Conservation (phyloP, 2,888 invertebrate species). For the Drosophila mettleri region DNA sequence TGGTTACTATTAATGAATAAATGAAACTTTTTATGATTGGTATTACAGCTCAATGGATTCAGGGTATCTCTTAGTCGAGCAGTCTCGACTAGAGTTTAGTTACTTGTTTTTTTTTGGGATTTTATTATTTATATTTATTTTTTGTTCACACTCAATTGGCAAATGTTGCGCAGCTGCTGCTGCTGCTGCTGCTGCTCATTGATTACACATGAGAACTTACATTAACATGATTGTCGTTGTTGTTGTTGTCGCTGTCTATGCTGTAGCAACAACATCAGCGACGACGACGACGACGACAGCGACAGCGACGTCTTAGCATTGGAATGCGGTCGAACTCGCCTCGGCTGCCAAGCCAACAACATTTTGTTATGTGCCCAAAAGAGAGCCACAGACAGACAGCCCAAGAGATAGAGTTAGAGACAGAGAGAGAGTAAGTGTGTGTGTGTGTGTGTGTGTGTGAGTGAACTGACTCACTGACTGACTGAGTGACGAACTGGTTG, state of each 20-base stretch:
- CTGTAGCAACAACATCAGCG: slow-evolving; percentile 30
- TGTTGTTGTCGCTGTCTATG: slow-evolving; percentile 36
- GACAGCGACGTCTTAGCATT: slow-evolving; percentile 71
- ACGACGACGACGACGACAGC: slow-evolving; percentile 19
- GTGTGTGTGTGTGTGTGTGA: neutral
- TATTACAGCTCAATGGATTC: no score
- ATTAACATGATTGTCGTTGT: slow-evolving; percentile 23
- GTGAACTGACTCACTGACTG: slow-evolving; percentile 45
- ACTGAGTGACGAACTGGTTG: slow-evolving; percentile 36
- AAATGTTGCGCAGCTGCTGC: slow-evolving; percentile 41
- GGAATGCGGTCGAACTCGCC: slow-evolving; percentile 83
- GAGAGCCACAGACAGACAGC: slow-evolving; percentile 3
- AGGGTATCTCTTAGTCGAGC: no score
- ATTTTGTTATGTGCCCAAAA: slow-evolving; percentile 37
- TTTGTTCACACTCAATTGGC: slow-evolving; percentile 27
- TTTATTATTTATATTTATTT: neutral
- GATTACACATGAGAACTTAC: slow-evolving; percentile 60
- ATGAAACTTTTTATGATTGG: no score
- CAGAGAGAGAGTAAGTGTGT: neutral
- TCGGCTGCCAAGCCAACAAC: slow-evolving; percentile 64
- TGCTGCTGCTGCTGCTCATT: slow-evolving; percentile 59
- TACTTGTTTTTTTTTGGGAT: neutral
- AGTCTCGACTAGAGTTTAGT: no score
- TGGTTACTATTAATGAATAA: no score
- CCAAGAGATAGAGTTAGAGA: neutral